These are phyloP conservation scores for Anolis sagrei DNA, from an alignment of 2,113 vertebrate genomes.

Conservation along the genomic window DNA sequence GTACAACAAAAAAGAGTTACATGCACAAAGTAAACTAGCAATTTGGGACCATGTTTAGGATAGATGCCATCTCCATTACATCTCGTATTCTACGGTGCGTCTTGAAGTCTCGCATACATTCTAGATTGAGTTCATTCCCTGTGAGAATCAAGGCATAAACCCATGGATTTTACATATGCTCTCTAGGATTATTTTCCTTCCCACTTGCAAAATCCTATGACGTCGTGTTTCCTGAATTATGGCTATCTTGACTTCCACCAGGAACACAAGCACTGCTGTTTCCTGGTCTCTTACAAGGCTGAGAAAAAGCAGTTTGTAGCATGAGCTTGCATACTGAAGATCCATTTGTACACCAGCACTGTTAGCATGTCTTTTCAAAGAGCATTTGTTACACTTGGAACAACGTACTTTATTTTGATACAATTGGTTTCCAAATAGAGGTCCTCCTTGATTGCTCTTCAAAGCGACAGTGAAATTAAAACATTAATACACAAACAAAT, in stretches of 20 bases:
- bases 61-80: background rate
- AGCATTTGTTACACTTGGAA: slow-evolving; percentile 28
- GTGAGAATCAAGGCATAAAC: background rate
- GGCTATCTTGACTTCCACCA: background rate
- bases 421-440: slow-evolving; percentile 6
- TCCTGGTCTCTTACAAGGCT: too few relatives aligned
- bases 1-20: background rate
- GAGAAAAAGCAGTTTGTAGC: too few relatives aligned
- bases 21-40: background rate
- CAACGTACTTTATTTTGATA: background rate
- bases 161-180: background rate
- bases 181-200: too few relatives aligned
- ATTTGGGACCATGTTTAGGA: background rate
- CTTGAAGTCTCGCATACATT: too few relatives aligned
- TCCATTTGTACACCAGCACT: too few relatives aligned
- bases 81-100: background rate
- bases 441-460: slow-evolving; percentile 23
- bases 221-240: background rate
- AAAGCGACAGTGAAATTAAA: background rate
- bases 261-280: background rate
- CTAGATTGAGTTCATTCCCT: too few relatives aligned
- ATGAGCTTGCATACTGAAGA: too few relatives aligned
- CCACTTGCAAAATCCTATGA: too few relatives aligned
- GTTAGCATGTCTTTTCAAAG: background rate
- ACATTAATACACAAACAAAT: slow-evolving; percentile 8